phyloP scores from a whole-genome alignment of 2,797 vertebrate genomes.

The Chrysocyon brachyurus region DNA sequence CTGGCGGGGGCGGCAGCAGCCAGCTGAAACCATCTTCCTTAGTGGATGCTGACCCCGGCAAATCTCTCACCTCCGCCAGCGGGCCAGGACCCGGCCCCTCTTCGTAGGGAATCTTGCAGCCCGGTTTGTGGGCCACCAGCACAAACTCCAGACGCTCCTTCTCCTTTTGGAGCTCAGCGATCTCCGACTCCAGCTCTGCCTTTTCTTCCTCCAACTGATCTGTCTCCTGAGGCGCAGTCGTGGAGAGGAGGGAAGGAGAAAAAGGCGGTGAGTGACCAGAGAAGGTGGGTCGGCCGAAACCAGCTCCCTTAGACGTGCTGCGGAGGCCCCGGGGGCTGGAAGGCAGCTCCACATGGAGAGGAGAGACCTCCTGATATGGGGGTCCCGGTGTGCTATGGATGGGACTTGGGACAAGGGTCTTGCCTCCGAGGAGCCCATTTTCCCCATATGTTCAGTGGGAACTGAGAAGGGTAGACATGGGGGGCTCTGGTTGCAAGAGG shows the following conservation, averaged over 20 bases:
- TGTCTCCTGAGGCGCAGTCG: conserved; percentile 92
- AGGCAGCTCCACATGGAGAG: not conserved
- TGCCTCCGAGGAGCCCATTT: not conserved
- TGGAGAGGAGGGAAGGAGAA: conserved; percentile 22
- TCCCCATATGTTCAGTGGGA: not conserved
- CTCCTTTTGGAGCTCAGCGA: conserved; percentile 97
- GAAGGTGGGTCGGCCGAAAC: not conserved
- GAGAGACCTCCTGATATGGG: not conserved
- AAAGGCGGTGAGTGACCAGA: not conserved
- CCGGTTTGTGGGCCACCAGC: conserved; percentile 96
- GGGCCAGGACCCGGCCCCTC: conserved; percentile 87
- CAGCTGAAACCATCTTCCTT: conserved; percentile 94
- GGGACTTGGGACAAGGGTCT: not conserved
- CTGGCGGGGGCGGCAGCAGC: conserved; percentile 90
- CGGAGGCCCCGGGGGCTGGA: not conserved
- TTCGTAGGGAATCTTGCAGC: conserved; percentile 96
- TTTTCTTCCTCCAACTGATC: conserved; percentile 98
- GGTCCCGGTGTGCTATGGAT: not conserved
- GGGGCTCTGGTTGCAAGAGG: not conserved
- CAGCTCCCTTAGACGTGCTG: not conserved
- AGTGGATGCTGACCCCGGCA: conserved; percentile 92
- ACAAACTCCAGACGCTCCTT: conserved; percentile 98
- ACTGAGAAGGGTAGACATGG: not conserved
- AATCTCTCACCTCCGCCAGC: conserved; percentile 90
- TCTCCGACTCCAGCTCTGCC: conserved; percentile 97